A percentile compares a stretch with the other conserved stretches of the same genome.
phyloP scores from a whole-genome alignment of 2,113 vertebrate genomes.

The Tragulus kanchil region DNA sequence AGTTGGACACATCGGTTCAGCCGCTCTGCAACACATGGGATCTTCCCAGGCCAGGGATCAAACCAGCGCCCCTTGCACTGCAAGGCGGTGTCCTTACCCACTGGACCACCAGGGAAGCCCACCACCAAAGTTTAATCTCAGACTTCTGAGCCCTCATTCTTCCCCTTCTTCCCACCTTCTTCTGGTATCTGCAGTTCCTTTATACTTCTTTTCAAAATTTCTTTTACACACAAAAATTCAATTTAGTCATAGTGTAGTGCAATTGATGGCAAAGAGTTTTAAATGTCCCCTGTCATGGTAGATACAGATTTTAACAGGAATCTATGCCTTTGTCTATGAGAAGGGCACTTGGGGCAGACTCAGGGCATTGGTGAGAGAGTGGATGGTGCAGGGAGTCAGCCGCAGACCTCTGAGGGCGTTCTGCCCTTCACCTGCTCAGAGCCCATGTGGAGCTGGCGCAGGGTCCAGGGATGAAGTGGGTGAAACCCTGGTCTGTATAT shows the following conservation, averaged over 20 bases:
- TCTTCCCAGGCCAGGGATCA: too few species aligned
- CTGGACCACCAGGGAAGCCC: too few species aligned
- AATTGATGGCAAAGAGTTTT: not conserved
- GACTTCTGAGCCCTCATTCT: too few species aligned
- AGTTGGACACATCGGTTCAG: too few species aligned
- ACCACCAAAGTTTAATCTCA: not conserved
- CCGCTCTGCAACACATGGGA: too few species aligned
- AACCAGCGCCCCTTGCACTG: too few species aligned
- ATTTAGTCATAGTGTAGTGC: not conserved
- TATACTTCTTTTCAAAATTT: not conserved
- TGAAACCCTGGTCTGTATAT: not conserved
- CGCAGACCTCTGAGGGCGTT: not conserved
- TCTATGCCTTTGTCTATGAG: not conserved
- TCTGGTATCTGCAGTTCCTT: not conserved
- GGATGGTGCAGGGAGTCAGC: not conserved
- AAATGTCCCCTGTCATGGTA: not conserved
- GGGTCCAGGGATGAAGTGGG: not conserved
- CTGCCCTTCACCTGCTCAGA: not conserved
- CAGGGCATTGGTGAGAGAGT: accelerated
- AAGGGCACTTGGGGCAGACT: not conserved
- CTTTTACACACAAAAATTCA: not conserved
- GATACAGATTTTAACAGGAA: not conserved
- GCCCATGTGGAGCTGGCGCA: not conserved
- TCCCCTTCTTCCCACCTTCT: not conserved
- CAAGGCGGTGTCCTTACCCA: too few species aligned